These are phyloP conservation scores for Diploptera punctata DNA, from an alignment of 2,888 invertebrate species.

Conservation along the genomic window DNA sequence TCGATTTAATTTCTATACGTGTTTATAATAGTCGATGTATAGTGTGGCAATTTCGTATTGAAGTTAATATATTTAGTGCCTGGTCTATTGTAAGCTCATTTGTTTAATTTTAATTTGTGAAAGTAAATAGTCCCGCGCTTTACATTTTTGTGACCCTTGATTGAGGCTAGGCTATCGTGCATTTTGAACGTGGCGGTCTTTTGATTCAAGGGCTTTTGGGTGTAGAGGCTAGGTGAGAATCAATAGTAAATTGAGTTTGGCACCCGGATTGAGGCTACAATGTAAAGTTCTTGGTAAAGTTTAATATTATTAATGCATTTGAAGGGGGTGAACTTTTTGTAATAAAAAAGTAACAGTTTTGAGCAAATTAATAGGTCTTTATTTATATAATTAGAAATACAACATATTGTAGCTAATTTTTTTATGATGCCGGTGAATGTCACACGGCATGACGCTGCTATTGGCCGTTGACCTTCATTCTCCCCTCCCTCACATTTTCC, in stretches of 20 bases:
- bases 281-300: no score
- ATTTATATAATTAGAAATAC: no score
- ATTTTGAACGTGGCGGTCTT: slow-evolving; percentile 49
- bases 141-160: slow-evolving; percentile 41
- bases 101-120: slow-evolving; percentile 45
- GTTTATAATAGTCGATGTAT: background rate
- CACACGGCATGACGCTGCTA: slow-evolving; percentile 33
- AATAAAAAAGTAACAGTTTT: no score
- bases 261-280: slow-evolving; percentile 39
- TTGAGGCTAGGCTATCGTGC: slow-evolving; percentile 51
- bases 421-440: no score
- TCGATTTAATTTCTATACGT: background rate
- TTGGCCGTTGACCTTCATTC: slow-evolving; percentile 37
- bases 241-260: slow-evolving; percentile 41
- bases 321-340: no score
- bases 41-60: no score
- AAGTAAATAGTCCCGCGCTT: slow-evolving; percentile 46
- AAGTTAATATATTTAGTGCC: no score
- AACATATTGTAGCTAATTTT: no score
- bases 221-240: slow-evolving; percentile 43
- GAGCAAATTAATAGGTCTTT: no score
- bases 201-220: slow-evolving; percentile 43
- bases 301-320: no score
- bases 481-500: no score
- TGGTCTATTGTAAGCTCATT: background rate